phyloP scores from a whole-genome alignment of 2,888 invertebrate species.

The Sinopyrophorus schimmeli region DNA sequence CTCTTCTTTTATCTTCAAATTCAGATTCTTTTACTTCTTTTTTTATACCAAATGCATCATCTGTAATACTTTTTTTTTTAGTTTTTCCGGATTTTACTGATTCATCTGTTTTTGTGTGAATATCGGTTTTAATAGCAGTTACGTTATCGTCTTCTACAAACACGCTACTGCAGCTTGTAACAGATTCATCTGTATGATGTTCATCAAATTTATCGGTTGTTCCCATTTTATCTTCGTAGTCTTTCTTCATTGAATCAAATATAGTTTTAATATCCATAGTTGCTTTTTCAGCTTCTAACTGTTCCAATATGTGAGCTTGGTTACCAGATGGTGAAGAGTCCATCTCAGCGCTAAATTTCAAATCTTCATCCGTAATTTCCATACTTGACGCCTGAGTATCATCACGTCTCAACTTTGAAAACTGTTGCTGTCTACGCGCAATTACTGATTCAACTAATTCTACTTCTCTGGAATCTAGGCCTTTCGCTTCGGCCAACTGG shows the following conservation, averaged over 20 bases:
- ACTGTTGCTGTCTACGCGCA: constrained; percentile 54
- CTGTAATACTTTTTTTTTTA: constrained; percentile 43
- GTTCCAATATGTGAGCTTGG: constrained; percentile 49
- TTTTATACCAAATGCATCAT: constrained; percentile 45
- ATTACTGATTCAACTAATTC: constrained; percentile 58
- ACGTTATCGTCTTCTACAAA: constrained; percentile 39
- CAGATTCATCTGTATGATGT: constrained; percentile 31
- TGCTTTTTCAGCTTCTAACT: constrained; percentile 55
- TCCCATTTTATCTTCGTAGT: constrained; percentile 42
- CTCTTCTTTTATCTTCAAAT: constrained; percentile 25
- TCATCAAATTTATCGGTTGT: constrained; percentile 45
- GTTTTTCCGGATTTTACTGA: constrained; percentile 45
- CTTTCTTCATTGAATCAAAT: constrained; percentile 38
- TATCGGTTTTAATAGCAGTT: constrained; percentile 44
- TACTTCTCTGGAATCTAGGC: constrained; percentile 56
- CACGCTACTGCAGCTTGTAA: constrained; percentile 7
- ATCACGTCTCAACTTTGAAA: constrained; percentile 53
- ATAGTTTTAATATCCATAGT: constrained; percentile 53
- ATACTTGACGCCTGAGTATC: constrained; percentile 60
- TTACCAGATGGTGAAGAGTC: constrained; percentile 66
- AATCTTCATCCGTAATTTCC: constrained; percentile 68
- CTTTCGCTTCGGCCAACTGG: constrained; percentile 55
- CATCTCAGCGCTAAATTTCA: constrained; percentile 69
- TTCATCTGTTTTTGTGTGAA: constrained; percentile 42
- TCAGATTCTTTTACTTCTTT: constrained; percentile 35